These are phyloP conservation scores for Radopholus similis DNA, from an alignment of 1,140 invertebrate genomes.

Conservation along the genomic window DNA sequence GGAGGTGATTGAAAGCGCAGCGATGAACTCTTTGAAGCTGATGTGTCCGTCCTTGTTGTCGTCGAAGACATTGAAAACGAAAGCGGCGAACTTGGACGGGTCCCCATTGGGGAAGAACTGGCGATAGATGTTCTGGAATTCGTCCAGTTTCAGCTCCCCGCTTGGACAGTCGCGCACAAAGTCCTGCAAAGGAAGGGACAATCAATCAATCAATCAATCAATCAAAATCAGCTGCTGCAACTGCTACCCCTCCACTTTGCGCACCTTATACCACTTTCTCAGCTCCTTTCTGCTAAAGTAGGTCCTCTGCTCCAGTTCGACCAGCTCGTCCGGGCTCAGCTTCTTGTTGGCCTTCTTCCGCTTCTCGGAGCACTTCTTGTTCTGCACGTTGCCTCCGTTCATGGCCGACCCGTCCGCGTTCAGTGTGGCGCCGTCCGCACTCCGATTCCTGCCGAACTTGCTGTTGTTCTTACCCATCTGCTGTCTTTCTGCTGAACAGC, in stretches of 20 bases:
- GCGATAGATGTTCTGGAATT: conserved; percentile 62
- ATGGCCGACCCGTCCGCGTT: neutral
- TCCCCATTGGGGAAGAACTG: conserved; percentile 66
- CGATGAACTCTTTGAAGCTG: conserved; percentile 61
- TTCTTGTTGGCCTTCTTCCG: conserved; percentile 12
- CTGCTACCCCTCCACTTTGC: neutral
- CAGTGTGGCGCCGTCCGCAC: neutral
- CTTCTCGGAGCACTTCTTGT: conserved; percentile 1
- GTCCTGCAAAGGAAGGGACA: conserved; percentile 45
- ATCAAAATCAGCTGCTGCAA: too few relatives aligned
- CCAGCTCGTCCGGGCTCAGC: conserved; percentile 1
- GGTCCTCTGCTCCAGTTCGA: conserved; percentile 14
- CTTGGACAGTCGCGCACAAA: conserved; percentile 65
- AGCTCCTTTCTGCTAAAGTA: conserved; percentile 47
- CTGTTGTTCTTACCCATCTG: conserved; percentile 10
- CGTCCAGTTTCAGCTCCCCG: conserved; percentile 63
- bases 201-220: neutral
- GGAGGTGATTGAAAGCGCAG: conserved; percentile 61
- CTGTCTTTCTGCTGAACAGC: neutral
- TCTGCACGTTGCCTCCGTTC: neutral
- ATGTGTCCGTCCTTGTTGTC: conserved; percentile 62
- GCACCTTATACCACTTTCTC: conserved; percentile 61
- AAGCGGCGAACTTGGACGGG: conserved; percentile 64
- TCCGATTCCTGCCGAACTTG: conserved; percentile 7
- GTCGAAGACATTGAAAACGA: conserved; percentile 66